Evolutionary conservation across 64 coral and sea anemone genomes (phyloP).

Genomic region (Hydrozoanthus tunicans): DNA sequence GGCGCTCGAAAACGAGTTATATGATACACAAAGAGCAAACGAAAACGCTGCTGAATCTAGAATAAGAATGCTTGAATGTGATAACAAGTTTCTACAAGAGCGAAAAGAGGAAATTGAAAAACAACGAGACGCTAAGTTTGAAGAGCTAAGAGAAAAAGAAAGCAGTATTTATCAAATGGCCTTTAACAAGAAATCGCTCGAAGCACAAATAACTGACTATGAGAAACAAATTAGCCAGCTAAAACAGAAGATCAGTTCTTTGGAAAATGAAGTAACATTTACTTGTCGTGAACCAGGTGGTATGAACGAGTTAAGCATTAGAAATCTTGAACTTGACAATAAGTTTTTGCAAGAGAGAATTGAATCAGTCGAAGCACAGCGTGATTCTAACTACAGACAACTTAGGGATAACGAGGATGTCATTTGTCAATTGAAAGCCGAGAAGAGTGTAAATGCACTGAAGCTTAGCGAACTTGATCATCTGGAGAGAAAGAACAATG

Average conservation of each 20-base stretch:
- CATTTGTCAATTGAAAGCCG: slow-evolving; percentile 23
- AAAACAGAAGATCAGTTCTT: not conserved
- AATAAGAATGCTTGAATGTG: slow-evolving; percentile 23
- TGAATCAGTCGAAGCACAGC: slow-evolving; percentile 1
- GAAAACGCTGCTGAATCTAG: not conserved
- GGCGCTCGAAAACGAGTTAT: slow-evolving; percentile 5
- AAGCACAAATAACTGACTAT: not conserved
- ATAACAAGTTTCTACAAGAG: slow-evolving; percentile 37
- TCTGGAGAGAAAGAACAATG: not conserved
- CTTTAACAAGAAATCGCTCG: not conserved
- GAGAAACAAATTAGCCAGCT: not conserved
- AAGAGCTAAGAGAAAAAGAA: slow-evolving; percentile 22
- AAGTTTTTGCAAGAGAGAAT: slow-evolving; percentile 38
- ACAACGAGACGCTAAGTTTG: slow-evolving; percentile 1
- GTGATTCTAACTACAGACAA: slow-evolving; percentile 12
- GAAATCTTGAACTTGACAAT: slow-evolving; percentile 42
- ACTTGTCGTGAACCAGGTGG: not conserved
- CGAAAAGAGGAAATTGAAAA: slow-evolving; percentile 16
- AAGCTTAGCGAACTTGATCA: slow-evolving; percentile 12
- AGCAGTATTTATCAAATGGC: slow-evolving; percentile 25
- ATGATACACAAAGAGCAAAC: not conserved
- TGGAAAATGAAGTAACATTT: slow-evolving; percentile 14
- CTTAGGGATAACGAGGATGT: slow-evolving; percentile 8
- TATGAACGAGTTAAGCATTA: not conserved
- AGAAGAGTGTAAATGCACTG: not conserved